Percentiles rank a stretch among this genome's conserved stretches.
phyloP scores from a whole-genome alignment of 2,888 invertebrate species.

The Caenorhabditis virilis region DNA sequence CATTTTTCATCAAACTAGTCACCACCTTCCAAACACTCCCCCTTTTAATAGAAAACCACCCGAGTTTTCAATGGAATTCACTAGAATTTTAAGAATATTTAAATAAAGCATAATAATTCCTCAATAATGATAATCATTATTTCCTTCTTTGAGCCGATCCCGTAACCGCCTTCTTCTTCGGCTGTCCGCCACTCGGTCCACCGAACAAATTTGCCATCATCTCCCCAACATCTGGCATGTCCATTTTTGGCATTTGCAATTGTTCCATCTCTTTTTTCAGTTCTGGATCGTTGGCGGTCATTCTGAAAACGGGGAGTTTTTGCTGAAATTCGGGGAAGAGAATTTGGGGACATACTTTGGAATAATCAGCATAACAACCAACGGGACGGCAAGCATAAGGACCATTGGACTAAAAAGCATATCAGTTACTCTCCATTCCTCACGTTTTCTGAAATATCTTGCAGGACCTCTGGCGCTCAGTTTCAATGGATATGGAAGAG shows the following conservation, averaged over 20 bases:
- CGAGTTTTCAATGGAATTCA: no score
- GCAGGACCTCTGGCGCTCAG: constrained; percentile 81
- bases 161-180: constrained; percentile 6
- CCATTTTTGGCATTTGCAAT: constrained; percentile 70
- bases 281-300: constrained; percentile 84
- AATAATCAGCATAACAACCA: constrained; percentile 53
- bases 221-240: constrained; percentile 84
- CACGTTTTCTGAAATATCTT: constrained; percentile 55
- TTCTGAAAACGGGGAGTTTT: constrained; percentile 66
- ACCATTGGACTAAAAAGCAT: constrained; percentile 95
- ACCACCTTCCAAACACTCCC: no score
- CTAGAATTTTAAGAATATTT: no score
- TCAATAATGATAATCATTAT: no score
- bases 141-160: neutral
- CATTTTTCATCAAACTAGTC: no score
- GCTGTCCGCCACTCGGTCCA: neutral
- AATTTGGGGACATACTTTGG: constrained; percentile 43
- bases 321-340: neutral
- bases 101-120: no score
- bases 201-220: constrained; percentile 10
- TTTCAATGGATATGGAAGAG: constrained; percentile 88
- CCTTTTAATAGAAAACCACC: no score
- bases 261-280: constrained; percentile 78
- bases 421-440: constrained; percentile 95
- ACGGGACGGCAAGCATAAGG: constrained; percentile 61